Conservation (phyloP, 1,140 invertebrate genomes). For the Drosophila bocki region DNA sequence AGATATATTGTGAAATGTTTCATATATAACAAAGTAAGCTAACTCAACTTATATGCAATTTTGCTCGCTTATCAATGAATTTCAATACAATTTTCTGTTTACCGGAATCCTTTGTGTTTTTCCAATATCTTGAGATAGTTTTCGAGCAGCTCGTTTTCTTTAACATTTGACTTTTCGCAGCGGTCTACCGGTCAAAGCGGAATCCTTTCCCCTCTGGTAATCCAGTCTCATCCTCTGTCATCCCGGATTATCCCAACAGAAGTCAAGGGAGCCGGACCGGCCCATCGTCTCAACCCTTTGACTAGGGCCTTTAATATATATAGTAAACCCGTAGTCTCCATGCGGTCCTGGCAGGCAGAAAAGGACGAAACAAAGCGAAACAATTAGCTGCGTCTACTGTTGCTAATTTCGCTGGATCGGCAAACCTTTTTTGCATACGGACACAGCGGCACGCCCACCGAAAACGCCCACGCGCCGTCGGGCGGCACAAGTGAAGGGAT, state of each 20-base stretch:
- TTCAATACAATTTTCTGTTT: background rate
- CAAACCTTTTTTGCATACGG: constrained; percentile 41
- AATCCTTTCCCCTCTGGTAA: constrained; percentile 34
- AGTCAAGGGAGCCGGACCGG: constrained; percentile 61
- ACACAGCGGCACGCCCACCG: constrained; percentile 60
- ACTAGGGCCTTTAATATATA: constrained; percentile 10
- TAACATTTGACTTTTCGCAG: constrained; percentile 61
- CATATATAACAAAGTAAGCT: too few species aligned
- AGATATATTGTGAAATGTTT: background rate
- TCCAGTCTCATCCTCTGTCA: constrained; percentile 78
- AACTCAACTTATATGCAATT: background rate
- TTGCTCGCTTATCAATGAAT: constrained; percentile 18
- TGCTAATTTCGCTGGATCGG: constrained; percentile 78
- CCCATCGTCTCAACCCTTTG: constrained; percentile 48
- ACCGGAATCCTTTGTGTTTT: background rate
- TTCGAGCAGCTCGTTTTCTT: background rate
- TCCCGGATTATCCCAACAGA: constrained; percentile 78
- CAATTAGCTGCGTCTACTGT: constrained; percentile 81
- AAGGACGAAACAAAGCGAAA: constrained; percentile 39
- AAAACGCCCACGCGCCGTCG: constrained; percentile 57
- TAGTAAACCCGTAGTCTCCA: background rate
- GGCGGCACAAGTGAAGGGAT: constrained; percentile 65
- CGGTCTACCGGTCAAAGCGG: constrained; percentile 10
- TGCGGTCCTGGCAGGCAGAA: constrained; percentile 31
- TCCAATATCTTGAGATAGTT: constrained; percentile 11